Conservation (phyloP, 2,797 vertebrate species). For the Macroramphosus scolopax region DNA sequence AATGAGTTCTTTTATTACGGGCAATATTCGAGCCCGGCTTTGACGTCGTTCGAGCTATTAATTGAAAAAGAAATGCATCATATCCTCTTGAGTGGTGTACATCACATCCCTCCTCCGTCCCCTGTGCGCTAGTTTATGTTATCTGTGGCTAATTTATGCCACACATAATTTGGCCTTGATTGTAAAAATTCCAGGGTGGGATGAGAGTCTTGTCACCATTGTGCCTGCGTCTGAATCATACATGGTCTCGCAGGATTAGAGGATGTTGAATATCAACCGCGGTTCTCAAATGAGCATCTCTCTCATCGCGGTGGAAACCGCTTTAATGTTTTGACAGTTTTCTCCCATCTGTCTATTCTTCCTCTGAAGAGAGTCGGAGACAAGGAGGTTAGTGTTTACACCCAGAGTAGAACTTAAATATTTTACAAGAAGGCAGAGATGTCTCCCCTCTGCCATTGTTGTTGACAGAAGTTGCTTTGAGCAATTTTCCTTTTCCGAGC, state of each 20-base stretch:
- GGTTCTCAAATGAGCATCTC: conserved; percentile 51
- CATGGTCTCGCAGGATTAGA: conserved; percentile 64
- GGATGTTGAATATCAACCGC: conserved; percentile 52
- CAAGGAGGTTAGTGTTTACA: conserved; percentile 42
- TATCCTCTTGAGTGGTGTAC: conserved; percentile 77
- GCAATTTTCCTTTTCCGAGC: conserved; percentile 61
- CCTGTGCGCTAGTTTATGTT: conserved; percentile 73
- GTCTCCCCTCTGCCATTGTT: conserved; percentile 49
- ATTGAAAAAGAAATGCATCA: conserved; percentile 77
- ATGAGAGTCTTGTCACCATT: conserved; percentile 69
- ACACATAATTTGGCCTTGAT: conserved; percentile 79
- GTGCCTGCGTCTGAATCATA: conserved; percentile 55
- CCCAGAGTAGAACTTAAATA: conserved; percentile 42
- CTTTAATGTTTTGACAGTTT: conserved; percentile 53
- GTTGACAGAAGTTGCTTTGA: conserved; percentile 63
- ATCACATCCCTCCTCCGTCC: conserved; percentile 73
- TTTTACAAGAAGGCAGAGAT: conserved; percentile 45
- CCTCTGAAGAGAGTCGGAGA: conserved; percentile 42
- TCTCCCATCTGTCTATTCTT: conserved; percentile 45
- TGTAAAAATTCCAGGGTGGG: conserved; percentile 78
- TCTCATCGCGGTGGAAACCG: conserved; percentile 49
- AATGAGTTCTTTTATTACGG: conserved; percentile 77
- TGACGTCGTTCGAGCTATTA: conserved; percentile 70
- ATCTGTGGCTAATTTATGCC: conserved; percentile 81
- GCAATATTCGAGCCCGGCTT: conserved; percentile 66